Evolutionary conservation across 2,113 vertebrate genomes (phyloP).

Genomic region (Microcebus griseorufus): DNA sequence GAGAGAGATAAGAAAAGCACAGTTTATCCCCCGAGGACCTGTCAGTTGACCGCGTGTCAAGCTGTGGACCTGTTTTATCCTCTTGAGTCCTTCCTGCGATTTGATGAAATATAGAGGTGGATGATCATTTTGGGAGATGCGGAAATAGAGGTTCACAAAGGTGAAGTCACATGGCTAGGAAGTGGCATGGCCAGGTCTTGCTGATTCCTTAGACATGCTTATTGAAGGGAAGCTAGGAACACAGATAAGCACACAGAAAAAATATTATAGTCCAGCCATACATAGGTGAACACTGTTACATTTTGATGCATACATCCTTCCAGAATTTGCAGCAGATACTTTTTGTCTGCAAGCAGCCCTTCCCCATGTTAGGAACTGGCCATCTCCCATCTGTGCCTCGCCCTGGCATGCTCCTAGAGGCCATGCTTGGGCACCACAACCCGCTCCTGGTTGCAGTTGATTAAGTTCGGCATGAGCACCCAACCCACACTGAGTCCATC

Average conservation of each 20-base stretch:
- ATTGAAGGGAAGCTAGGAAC: background rate
- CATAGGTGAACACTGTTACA: background rate
- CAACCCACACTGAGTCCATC: accelerated
- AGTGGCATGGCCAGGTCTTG: background rate
- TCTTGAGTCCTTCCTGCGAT: background rate
- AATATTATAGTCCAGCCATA: background rate
- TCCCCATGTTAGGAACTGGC: background rate
- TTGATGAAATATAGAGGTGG: accelerated
- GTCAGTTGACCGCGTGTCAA: accelerated
- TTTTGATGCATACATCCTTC: background rate
- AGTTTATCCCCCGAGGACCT: background rate
- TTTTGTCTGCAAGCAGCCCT: background rate
- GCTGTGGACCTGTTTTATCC: background rate
- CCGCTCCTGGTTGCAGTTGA: background rate
- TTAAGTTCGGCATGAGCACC: background rate
- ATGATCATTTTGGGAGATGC: background rate
- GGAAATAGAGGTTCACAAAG: background rate
- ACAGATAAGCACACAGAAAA: background rate
- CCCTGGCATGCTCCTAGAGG: background rate
- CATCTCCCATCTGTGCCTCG: background rate
- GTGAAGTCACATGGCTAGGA: background rate
- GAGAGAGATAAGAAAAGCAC: background rate
- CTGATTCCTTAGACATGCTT: background rate
- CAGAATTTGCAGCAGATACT: background rate
- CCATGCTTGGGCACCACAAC: background rate